phyloP scores from a whole-genome alignment of 2,113 vertebrate genomes.

The Protomyctophum bolini region DNA sequence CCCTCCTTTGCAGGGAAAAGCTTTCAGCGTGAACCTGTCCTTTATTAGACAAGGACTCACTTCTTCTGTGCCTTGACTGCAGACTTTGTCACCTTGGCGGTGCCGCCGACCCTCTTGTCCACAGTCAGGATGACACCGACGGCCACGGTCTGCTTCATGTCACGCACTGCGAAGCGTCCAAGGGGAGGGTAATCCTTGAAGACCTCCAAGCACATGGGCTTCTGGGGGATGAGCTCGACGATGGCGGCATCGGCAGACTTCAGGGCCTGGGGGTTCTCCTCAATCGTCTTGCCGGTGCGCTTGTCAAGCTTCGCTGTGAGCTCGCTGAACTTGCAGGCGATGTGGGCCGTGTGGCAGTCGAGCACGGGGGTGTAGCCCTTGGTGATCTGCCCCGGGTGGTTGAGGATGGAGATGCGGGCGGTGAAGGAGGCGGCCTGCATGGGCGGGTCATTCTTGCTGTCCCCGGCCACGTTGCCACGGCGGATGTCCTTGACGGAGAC shows the following conservation, averaged over 20 bases:
- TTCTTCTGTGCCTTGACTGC: no score
- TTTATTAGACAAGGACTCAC: constrained; percentile 27
- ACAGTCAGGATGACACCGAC: constrained; percentile 69
- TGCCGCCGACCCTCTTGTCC: constrained; percentile 12
- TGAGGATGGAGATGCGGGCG: constrained; percentile 70
- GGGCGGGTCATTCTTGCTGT: constrained; percentile 67
- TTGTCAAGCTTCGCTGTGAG: constrained; percentile 62
- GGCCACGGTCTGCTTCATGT: constrained; percentile 72
- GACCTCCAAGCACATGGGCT: constrained; percentile 72
- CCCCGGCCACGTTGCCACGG: constrained; percentile 66
- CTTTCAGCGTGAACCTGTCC: no score
- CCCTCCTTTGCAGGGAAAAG: constrained; percentile 57
- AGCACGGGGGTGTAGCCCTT: constrained; percentile 48
- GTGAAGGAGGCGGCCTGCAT: constrained; percentile 54
- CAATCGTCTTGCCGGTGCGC: constrained; percentile 59
- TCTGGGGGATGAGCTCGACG: constrained; percentile 57
- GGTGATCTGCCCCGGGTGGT: constrained; percentile 67
- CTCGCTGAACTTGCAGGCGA: constrained; percentile 68
- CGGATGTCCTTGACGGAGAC: constrained; percentile 56
- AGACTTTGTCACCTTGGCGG: no score
- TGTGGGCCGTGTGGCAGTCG: constrained; percentile 5
- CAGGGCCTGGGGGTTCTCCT: constrained; percentile 50
- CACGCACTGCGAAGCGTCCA: constrained; percentile 64
- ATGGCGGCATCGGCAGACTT: constrained; percentile 69
- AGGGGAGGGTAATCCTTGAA: constrained; percentile 65